phyloP scores from a whole-genome alignment of 1,140 invertebrate genomes.

The Drosophila punjabiensis region DNA sequence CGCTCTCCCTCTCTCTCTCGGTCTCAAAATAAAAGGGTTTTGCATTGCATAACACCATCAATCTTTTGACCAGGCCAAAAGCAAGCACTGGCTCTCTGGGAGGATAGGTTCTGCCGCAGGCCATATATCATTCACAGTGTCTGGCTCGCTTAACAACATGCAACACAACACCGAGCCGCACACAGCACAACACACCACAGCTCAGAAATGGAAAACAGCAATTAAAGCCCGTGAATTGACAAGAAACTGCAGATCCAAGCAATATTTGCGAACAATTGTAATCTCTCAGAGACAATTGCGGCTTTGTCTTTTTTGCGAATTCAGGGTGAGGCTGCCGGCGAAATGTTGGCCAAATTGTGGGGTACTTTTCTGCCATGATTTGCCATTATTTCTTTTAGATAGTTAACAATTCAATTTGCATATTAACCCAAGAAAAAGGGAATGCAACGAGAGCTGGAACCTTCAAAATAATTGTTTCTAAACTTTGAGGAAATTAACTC shows the following conservation, averaged over 20 bases:
- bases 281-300: constrained; percentile 46
- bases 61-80: constrained; percentile 74
- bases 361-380: constrained; percentile 59
- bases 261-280: constrained; percentile 58
- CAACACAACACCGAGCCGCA: constrained; percentile 2
- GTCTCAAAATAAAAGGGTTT: constrained; percentile 53
- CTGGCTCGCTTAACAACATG: constrained; percentile 34
- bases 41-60: constrained; percentile 70
- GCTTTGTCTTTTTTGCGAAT: constrained; percentile 41
- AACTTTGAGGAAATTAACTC: background rate
- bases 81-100: constrained; percentile 30
- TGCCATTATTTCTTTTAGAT: constrained; percentile 44
- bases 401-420: constrained; percentile 24
- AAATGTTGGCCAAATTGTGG: constrained; percentile 65
- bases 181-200: constrained; percentile 25
- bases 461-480: constrained; percentile 16
- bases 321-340: constrained; percentile 61
- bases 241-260: constrained; percentile 66
- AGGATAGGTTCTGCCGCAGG: constrained; percentile 63
- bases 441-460: background rate
- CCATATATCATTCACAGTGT: constrained; percentile 70
- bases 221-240: constrained; percentile 80
- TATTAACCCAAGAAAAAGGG: constrained; percentile 8
- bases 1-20: constrained; percentile 7
- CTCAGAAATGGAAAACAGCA: constrained; percentile 46